Percentiles rank a stretch among this genome's conserved stretches.
phyloP scores from a whole-genome alignment of 2,888 invertebrate genomes.

The Calliphora vomitoria region DNA sequence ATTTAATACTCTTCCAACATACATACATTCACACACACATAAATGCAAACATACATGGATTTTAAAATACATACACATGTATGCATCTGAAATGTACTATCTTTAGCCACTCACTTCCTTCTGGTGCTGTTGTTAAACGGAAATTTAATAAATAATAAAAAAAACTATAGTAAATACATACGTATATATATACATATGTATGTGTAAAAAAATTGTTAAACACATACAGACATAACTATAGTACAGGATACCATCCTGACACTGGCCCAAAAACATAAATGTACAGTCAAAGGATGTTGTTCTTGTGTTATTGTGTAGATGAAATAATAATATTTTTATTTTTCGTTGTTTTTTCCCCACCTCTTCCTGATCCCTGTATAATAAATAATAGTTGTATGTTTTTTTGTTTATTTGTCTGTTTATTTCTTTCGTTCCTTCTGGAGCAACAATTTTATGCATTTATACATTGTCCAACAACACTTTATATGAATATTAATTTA shows the following conservation, averaged over 20 bases:
- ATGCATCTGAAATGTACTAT: not conserved
- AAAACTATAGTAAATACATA: slow-evolving; percentile 12
- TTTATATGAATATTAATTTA: slow-evolving; percentile 23
- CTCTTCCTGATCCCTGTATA: slow-evolving; percentile 9
- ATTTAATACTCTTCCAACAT: slow-evolving; percentile 1
- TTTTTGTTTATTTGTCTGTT: slow-evolving; percentile 2
- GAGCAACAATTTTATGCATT: slow-evolving; percentile 3
- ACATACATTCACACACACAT: not conserved
- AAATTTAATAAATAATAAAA: slow-evolving; percentile 67
- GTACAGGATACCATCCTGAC: slow-evolving; percentile 40
- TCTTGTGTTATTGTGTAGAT: slow-evolving; percentile 20
- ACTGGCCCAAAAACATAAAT: slow-evolving; percentile 20
- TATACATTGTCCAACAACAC: not conserved
- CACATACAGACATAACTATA: slow-evolving; percentile 23
- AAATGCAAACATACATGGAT: not conserved
- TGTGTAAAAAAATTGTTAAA: not conserved
- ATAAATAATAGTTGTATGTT: not conserved
- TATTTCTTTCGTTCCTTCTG: slow-evolving; percentile 8
- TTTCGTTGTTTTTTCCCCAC: not conserved
- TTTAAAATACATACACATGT: no score
- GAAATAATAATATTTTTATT: slow-evolving; percentile 41
- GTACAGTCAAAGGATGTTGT: slow-evolving; percentile 31
- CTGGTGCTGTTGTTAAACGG: slow-evolving; percentile 57
- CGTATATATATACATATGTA: no score
- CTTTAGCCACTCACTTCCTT: slow-evolving; percentile 48